These are phyloP conservation scores for Phrixothrix hirtus DNA, from an alignment of 2,888 invertebrate species.

Conservation along the genomic window DNA sequence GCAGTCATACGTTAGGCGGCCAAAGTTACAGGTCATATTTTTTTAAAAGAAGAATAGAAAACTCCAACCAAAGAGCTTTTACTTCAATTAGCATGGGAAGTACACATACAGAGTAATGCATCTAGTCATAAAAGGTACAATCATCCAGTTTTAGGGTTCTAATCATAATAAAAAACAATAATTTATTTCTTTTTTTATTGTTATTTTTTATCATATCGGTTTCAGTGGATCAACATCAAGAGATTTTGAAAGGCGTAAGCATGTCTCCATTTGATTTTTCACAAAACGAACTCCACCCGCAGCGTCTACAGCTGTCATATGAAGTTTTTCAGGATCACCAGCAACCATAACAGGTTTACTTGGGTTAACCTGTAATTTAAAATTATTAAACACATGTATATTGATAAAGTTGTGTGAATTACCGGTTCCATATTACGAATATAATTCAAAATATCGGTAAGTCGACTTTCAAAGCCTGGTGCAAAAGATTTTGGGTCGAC, in stretches of 20 bases:
- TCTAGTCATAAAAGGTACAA: no score
- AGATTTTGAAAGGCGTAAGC: constrained; percentile 62
- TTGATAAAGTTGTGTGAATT: constrained; percentile 34
- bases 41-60: no score
- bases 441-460: constrained; percentile 69
- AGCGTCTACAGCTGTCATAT: constrained; percentile 68
- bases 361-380: constrained; percentile 53
- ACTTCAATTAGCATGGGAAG: no score
- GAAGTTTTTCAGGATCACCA: constrained; percentile 80
- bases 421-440: constrained; percentile 71
- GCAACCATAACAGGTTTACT: constrained; percentile 74
- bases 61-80: no score
- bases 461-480: constrained; percentile 74
- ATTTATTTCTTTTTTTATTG: background rate
- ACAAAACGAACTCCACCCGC: constrained; percentile 79
- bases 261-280: constrained; percentile 73
- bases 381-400: background rate
- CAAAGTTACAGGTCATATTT: no score
- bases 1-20: no score
- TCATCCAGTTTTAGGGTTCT: no score
- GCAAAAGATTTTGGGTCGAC: constrained; percentile 83
- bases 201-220: background rate
- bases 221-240: constrained; percentile 59
- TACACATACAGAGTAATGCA: no score
- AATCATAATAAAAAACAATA: background rate